Evolutionary conservation across 2,797 vertebrate species (phyloP), one percentile per base, ranked within the genome.

Genomic region (Anableps anableps): DNA sequence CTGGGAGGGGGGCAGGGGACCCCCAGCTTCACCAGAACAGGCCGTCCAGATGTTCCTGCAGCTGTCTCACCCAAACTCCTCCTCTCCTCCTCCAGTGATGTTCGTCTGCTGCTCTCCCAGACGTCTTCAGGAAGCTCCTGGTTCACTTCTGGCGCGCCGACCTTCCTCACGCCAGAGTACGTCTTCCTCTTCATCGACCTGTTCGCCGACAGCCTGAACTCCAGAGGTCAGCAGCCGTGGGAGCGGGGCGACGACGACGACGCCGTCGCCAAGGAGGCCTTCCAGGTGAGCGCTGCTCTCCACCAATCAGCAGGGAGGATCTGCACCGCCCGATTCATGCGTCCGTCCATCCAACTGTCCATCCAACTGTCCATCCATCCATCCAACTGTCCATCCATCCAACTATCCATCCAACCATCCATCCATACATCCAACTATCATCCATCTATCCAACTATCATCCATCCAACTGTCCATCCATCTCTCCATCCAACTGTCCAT

Each of bases 101-200:
- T 99, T 98, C 60, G 87, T 97, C 50, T 99, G 97, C 94, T 99
- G 98, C 62, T 93, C 95, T 0, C 96, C 96, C 0, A n/a, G 96
- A 97, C 58, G 93, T 95, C 80, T 97, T 99, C 94, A 94, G 97
- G 74, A 95, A 94, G 83, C 55, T 99, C 84, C 96, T 99, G 97
- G 92, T 99, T 14, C 87, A 96, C 53, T 97, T 97, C 10, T 82
- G 88, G 23, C 92, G 60, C 0, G 94, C 95, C 0, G 94, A 96
- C 5, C 91, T 99, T 17, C 95, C 96, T 10, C 91, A 91, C 0
- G 1, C 94, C 96, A 9, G 95, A 99, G 26, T 99, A 94, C 14
- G 96, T 95, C 81, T 99, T 99, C 88, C 96, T 99, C 92, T 97
- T 97, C 93, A 96, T 99, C n/a, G 98, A 99, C 80, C 91, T 97